Conservation (phyloP, 2,113 vertebrate species). For the Myotis davidii region DNA sequence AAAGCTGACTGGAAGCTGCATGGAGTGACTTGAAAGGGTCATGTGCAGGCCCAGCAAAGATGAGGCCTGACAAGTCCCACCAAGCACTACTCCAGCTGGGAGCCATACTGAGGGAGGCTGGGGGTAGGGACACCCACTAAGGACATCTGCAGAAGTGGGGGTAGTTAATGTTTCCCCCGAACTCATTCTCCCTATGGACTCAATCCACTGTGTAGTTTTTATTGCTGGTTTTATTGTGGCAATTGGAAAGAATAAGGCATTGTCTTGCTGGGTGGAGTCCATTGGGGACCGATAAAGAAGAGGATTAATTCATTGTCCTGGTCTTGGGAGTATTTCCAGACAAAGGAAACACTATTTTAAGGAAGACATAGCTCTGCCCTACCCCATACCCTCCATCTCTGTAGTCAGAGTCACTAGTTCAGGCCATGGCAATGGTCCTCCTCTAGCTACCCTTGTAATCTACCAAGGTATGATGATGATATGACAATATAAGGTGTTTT, state of each 20-base stretch:
- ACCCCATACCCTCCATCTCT: background rate
- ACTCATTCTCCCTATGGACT: conserved; percentile 49
- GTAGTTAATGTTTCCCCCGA: background rate
- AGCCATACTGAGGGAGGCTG: background rate
- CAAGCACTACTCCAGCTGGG: background rate
- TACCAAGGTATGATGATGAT: background rate
- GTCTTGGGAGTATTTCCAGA: conserved; percentile 72
- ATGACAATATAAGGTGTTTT: background rate
- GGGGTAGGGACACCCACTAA: background rate
- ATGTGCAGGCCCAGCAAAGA: conserved; percentile 25
- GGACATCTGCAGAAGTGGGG: conserved; percentile 42
- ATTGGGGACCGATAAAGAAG: conserved; percentile 67
- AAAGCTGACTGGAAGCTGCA: conserved; percentile 56
- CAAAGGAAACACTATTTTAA: conserved; percentile 62
- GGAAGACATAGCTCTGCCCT: conserved; percentile 38
- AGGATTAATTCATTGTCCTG: conserved; percentile 64
- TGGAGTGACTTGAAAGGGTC: conserved; percentile 64
- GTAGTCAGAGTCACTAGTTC: background rate
- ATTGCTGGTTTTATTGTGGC: conserved; percentile 74
- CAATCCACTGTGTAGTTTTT: conserved; percentile 70
- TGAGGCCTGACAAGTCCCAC: background rate
- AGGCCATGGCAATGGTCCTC: background rate
- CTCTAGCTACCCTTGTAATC: background rate
- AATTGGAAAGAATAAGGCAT: conserved; percentile 78
- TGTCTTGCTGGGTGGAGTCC: conserved; percentile 82